Evolutionary conservation across 2,888 invertebrate species (phyloP), one percentile per base, ranked within the genome.

Genomic region (Malacosoma neustria): DNA sequence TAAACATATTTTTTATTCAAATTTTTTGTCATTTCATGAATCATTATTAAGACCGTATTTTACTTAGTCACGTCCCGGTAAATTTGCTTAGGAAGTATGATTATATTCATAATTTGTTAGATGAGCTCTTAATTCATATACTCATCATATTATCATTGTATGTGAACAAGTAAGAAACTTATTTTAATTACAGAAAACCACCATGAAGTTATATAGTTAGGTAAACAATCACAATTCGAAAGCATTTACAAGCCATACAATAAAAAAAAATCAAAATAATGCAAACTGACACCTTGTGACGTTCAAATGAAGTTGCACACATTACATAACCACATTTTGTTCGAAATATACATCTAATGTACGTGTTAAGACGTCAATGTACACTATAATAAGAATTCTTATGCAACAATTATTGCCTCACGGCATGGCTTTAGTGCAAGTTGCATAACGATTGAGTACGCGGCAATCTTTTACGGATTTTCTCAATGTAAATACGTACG

Each of bases 321-420:
- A 2, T 22, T 22, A 22, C 22, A 22, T 22, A 22, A 22, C 22
- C 5, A 3, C 5, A 22, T 22, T 22, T 22, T n/a, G 9, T 7
- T 7, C 22, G 5, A 22, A 22, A 22, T 22, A 22, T 9, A 22
- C 9, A 9, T 9, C 22, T 22, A 22, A 22, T 4, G 9, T 3
- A 22, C 5, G 5, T 9, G 22, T 22, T 22, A 22, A 22, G 4
- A 22, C 22, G 22, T 22, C 22, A 22, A 22, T 22, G 22, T 22
- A 22, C 22, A 22, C 22, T 22, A 22, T 7, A 51, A 46, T 46
- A 41, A 36, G 29, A 40, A 45, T 46, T 42, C 43, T 57, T 58
- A 50, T 49, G 51, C 43, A 59, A 61, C 43, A 35, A 48, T 48
- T 48, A 49, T 55, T 52, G 49, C 56, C 45, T 56, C 47, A 49